Evolutionary conservation across 1,140 invertebrate species (phyloP).

Genomic region (Idris sp.): DNA sequence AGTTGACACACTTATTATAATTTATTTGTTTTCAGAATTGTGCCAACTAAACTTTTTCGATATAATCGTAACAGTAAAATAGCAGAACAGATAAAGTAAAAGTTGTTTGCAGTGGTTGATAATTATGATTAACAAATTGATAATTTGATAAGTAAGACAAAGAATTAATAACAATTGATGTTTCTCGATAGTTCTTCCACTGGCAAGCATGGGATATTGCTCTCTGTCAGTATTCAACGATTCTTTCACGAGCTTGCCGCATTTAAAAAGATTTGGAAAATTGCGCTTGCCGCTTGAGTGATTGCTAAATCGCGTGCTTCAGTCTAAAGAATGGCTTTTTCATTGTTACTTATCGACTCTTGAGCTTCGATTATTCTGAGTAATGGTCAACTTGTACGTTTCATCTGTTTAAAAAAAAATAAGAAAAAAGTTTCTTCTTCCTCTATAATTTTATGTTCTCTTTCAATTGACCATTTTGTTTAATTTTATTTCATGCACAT

Average conservation of each 20-base stretch:
- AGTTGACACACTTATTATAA: too few species aligned
- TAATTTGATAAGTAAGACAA: too few species aligned
- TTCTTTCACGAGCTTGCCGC: slow-evolving; percentile 60
- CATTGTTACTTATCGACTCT: slow-evolving; percentile 59
- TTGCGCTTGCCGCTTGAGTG: slow-evolving; percentile 71
- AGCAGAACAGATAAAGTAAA: too few species aligned
- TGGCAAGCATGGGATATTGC: slow-evolving; percentile 57
- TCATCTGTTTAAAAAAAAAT: slow-evolving; percentile 45
- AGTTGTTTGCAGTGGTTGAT: too few species aligned
- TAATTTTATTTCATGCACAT: slow-evolving; percentile 18
- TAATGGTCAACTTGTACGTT: slow-evolving; percentile 70
- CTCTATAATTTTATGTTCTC: slow-evolving; percentile 37
- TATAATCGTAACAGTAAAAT: too few species aligned
- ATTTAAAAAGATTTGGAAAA: slow-evolving; percentile 62
- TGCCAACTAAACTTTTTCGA: too few species aligned
- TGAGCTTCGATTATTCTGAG: slow-evolving; percentile 60
- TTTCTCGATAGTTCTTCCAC: slow-evolving; percentile 59
- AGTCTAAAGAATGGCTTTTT: slow-evolving; percentile 71
- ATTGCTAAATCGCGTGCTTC: slow-evolving; percentile 68
- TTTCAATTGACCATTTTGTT: too few species aligned
- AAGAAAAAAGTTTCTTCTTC: slow-evolving; percentile 44
- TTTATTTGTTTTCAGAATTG: too few species aligned
- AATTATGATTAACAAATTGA: too few species aligned
- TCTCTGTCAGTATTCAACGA: slow-evolving; percentile 56
- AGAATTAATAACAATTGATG: slow-evolving; percentile 19